These are phyloP conservation scores for Cladopsammia gracilis DNA, from an alignment of 64 coral and sea anemone species.

Conservation along the genomic window DNA sequence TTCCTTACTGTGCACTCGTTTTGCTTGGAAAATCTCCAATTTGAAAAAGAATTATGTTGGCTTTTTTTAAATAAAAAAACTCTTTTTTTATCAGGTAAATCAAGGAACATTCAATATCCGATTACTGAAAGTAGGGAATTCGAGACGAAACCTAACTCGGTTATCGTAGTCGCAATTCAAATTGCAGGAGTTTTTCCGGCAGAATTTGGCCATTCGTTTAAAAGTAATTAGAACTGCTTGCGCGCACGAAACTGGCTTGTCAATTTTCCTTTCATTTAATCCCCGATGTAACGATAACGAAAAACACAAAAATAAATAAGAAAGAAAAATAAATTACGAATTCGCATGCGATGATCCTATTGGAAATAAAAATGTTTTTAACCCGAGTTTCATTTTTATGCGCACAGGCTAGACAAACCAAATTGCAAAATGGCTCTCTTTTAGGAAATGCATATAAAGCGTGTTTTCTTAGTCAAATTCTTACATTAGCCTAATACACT, in stretches of 20 bases:
- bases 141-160: slow-evolving; percentile 60
- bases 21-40: background rate
- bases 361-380: background rate
- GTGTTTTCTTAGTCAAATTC: slow-evolving; percentile 28
- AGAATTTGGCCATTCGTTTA: slow-evolving; percentile 12
- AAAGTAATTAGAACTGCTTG: slow-evolving; percentile 51
- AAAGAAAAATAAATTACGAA: background rate
- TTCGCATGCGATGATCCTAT: background rate
- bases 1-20: background rate
- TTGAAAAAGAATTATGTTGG: background rate
- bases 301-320: slow-evolving; percentile 13
- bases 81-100: background rate
- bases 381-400: background rate
- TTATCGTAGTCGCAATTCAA: slow-evolving; percentile 34
- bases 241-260: slow-evolving; percentile 32
- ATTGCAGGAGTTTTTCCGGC: slow-evolving; percentile 45
- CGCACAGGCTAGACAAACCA: background rate
- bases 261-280: slow-evolving; percentile 46
- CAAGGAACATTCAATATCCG: background rate
- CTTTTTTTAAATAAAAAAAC: background rate
- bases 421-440: background rate
- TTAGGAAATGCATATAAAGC: background rate
- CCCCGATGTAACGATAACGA: slow-evolving; percentile 41
- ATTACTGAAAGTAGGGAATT: background rate
- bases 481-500: slow-evolving; percentile 37